These are phyloP conservation scores for Heliocidaris tuberculata DNA, from an alignment of 35 echinoderm and acorn worm genomes.

Conservation along the genomic window DNA sequence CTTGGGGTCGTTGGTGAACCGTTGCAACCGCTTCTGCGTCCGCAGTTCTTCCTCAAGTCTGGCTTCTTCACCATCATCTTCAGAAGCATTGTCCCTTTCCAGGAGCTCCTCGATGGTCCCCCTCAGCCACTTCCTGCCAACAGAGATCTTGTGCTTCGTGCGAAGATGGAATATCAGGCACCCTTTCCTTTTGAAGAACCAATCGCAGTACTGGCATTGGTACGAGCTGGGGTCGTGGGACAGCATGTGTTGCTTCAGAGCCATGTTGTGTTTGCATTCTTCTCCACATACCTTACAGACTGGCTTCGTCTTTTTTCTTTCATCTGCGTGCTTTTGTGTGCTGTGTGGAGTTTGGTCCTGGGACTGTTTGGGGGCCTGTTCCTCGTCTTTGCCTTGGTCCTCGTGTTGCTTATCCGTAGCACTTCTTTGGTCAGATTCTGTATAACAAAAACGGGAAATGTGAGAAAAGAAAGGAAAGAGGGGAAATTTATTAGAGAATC, in stretches of 20 bases:
- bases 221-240: background rate
- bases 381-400: background rate
- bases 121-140: background rate
- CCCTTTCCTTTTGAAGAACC: background rate
- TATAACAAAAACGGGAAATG: background rate
- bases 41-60: background rate
- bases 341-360: background rate
- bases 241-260: background rate
- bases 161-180: background rate
- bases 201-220: background rate
- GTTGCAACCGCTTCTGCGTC: background rate
- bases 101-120: background rate
- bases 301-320: background rate
- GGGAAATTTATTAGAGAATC: too few species aligned
- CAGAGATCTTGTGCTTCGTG: background rate
- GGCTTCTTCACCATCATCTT: background rate
- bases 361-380: background rate
- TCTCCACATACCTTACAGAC: slow-evolving; percentile 14
- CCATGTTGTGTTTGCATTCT: background rate
- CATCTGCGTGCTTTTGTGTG: background rate
- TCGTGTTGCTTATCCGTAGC: background rate
- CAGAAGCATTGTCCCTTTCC: background rate
- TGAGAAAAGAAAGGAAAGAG: background rate
- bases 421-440: background rate
- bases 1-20: background rate